Conservation (phyloP, 2,797 vertebrate genomes). For the Anniella stebbinsi region DNA sequence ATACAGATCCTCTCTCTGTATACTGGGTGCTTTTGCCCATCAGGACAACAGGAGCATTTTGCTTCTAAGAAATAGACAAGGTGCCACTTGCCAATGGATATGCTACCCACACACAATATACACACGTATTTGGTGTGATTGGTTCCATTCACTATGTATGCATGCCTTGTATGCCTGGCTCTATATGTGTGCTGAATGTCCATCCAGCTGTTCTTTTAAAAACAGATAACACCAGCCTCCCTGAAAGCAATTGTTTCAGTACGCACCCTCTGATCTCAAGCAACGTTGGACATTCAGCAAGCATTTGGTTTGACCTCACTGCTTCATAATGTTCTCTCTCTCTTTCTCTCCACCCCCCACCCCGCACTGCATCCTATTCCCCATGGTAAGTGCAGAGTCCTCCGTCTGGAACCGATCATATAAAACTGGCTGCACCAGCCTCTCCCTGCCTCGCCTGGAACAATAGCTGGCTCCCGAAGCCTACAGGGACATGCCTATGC, state of each 20-base stretch:
- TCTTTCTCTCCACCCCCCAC: not conserved
- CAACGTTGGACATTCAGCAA: not conserved
- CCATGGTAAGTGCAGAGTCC: not conserved
- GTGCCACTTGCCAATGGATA: too few species aligned
- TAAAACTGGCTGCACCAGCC: conserved; percentile 20
- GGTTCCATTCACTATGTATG: not conserved
- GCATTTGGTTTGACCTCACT: not conserved
- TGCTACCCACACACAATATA: not conserved
- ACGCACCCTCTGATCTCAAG: conserved; percentile 9
- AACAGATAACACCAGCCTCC: not conserved
- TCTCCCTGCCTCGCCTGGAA: conserved; percentile 16
- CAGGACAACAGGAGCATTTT: not conserved
- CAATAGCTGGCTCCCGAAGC: conserved; percentile 40
- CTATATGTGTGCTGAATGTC: not conserved
- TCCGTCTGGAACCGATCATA: conserved; percentile 40
- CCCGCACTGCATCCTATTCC: not conserved
- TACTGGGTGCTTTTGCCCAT: not conserved
- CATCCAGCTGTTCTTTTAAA: not conserved
- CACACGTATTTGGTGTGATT: not conserved
- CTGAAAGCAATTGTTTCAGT: not conserved
- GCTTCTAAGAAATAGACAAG: not conserved
- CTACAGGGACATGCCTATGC: conserved; percentile 50
- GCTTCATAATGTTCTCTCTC: conserved; percentile 2
- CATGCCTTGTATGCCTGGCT: not conserved
- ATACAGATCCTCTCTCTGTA: not conserved